phyloP scores from a whole-genome alignment of 1,140 invertebrate species.

The Lepidurus arcticus region DNA sequence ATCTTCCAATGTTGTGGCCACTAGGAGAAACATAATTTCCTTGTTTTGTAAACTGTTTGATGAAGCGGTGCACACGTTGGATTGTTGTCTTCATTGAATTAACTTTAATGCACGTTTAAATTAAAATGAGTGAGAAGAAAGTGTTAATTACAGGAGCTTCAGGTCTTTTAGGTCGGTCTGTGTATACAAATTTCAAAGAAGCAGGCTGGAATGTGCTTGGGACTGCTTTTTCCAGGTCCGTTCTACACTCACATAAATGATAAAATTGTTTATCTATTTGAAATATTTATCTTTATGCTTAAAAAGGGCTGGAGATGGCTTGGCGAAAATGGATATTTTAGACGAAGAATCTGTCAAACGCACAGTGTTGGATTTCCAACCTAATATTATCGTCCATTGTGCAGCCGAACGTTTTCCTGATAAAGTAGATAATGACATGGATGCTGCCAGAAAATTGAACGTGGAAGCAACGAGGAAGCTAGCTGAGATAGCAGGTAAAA shows the following conservation, averaged over 20 bases:
- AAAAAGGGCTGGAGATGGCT: slow-evolving; percentile 38
- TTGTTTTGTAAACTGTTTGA: too few relatives aligned
- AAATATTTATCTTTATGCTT: not conserved
- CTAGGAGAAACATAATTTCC: too few relatives aligned
- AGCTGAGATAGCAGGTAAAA: slow-evolving; percentile 47
- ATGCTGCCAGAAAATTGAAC: slow-evolving; percentile 47
- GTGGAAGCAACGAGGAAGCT: slow-evolving; percentile 46
- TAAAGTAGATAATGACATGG: slow-evolving; percentile 49
- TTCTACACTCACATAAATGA: too few relatives aligned
- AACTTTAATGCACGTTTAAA: not conserved
- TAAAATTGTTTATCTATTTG: not conserved
- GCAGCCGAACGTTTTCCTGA: slow-evolving; percentile 53
- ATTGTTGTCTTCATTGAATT: too few relatives aligned
- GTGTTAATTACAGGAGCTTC: slow-evolving; percentile 51
- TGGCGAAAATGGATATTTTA: slow-evolving; percentile 46
- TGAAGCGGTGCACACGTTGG: not conserved
- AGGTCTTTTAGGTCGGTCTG: slow-evolving; percentile 49
- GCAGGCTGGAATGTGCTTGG: slow-evolving; percentile 45
- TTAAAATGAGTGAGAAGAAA: slow-evolving; percentile 30
- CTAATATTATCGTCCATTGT: slow-evolving; percentile 50
- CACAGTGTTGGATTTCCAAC: slow-evolving; percentile 45
- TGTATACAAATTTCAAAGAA: slow-evolving; percentile 43
- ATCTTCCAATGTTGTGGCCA: too few relatives aligned
- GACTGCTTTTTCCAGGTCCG: slow-evolving; percentile 47
- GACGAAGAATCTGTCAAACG: slow-evolving; percentile 41